Conservation (phyloP, 2,888 invertebrate species). For the Allophyes oxyacanthae region DNA sequence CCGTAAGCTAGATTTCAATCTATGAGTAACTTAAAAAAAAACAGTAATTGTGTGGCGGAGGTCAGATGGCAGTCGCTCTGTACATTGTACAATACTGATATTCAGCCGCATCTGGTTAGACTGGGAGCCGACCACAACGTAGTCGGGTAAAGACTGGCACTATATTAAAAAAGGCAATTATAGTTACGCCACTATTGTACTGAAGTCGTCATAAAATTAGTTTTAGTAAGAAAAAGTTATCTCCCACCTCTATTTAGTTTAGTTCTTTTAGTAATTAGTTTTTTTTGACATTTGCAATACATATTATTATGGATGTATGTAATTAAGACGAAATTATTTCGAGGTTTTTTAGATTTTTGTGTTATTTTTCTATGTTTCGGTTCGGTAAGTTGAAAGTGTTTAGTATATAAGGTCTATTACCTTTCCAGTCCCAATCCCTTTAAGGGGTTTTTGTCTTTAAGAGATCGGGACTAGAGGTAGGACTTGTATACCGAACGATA, state of each 20-base stretch:
- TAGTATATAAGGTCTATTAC: conserved; percentile 10
- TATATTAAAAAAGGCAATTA: too few species aligned
- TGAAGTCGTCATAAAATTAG: conserved; percentile 19
- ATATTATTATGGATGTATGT: conserved; percentile 24
- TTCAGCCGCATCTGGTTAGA: not conserved
- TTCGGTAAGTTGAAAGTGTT: conserved; percentile 11
- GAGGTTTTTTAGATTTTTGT: not conserved
- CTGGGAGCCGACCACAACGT: not conserved
- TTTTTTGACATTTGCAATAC: conserved; percentile 49
- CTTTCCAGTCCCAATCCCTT: too few species aligned
- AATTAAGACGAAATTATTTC: conserved; percentile 30
- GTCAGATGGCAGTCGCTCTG: not conserved
- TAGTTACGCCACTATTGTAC: not conserved
- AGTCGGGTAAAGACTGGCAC: too few species aligned
- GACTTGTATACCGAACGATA: too few species aligned
- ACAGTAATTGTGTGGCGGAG: not conserved
- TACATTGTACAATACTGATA: not conserved
- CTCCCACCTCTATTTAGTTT: conserved; percentile 43
- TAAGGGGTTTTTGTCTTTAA: too few species aligned
- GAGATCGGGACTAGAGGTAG: too few species aligned
- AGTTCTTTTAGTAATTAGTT: conserved; percentile 14
- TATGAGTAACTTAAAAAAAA: too few species aligned
- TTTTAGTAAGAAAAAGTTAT: conserved; percentile 44
- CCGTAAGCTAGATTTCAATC: too few species aligned
- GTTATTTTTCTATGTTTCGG: conserved; percentile 12